Evolutionary conservation across 2,113 vertebrate species (phyloP).

Genomic region (Puffinus mauretanicus): DNA sequence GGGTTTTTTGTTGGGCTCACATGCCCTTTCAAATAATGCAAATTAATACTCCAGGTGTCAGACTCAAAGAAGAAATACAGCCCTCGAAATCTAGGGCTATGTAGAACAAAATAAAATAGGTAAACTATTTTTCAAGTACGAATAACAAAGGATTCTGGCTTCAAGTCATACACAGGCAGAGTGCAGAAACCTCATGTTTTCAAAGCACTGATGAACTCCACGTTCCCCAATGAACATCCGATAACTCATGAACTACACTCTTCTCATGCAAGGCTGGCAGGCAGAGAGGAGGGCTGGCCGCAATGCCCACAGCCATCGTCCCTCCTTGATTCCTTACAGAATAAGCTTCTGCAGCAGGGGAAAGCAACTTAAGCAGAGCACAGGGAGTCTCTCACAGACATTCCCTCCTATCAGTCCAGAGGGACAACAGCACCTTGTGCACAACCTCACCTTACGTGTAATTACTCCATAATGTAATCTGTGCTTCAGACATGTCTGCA

Average conservation of each 20-base stretch:
- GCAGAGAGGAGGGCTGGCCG: background rate
- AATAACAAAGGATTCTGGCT: background rate
- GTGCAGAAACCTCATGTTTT: background rate
- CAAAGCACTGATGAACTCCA: background rate
- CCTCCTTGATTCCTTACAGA: background rate
- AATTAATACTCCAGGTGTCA: background rate
- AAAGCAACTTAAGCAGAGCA: background rate
- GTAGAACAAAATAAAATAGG: background rate
- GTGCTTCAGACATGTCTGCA: background rate
- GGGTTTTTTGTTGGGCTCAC: accelerated
- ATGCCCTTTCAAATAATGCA: accelerated
- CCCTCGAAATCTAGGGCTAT: background rate
- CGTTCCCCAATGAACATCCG: accelerated
- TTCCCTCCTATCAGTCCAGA: accelerated
- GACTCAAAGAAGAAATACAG: background rate
- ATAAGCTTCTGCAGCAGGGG: background rate
- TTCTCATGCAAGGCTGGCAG: background rate
- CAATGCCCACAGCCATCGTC: accelerated
- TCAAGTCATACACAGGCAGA: background rate
- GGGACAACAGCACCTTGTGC: background rate
- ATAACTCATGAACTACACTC: accelerated
- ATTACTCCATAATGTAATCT: accelerated
- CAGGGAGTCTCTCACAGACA: accelerated
- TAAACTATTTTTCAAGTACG: background rate
- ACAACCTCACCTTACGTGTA: background rate